Evolutionary conservation across 2,113 vertebrate genomes (phyloP).

Genomic region (Odobenus rosmarus): DNA sequence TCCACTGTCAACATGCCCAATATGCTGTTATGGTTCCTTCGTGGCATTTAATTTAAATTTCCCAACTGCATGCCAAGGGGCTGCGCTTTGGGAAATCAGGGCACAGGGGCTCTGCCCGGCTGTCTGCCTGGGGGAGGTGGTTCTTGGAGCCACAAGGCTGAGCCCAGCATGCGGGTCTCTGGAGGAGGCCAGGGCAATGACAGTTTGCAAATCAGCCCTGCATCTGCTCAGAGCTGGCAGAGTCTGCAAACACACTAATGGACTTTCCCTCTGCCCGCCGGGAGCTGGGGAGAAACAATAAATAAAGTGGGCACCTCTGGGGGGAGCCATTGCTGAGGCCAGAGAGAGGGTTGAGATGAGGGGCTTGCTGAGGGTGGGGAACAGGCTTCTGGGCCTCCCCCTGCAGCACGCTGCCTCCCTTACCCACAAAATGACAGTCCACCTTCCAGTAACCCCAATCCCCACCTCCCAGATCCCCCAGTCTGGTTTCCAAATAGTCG

Average conservation of each 20-base stretch:
- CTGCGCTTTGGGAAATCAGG: constrained; percentile 35
- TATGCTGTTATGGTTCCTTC: neutral
- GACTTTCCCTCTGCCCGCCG: constrained; percentile 13
- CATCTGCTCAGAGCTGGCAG: constrained; percentile 56
- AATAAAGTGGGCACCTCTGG: constrained; percentile 43
- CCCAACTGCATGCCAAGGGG: constrained; percentile 43
- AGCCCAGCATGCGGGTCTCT: constrained; percentile 49
- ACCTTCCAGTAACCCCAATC: neutral
- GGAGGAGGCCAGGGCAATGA: constrained; percentile 51
- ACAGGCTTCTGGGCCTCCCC: neutral
- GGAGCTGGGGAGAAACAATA: constrained; percentile 33
- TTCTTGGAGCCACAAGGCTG: constrained; percentile 50
- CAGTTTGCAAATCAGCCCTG: constrained; percentile 72
- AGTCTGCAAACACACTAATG: constrained; percentile 57
- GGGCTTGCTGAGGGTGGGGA: neutral
- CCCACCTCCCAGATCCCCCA: neutral
- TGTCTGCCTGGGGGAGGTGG: constrained; percentile 64
- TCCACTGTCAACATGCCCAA: constrained; percentile 42
- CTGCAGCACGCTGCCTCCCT: neutral
- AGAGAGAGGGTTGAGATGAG: neutral
- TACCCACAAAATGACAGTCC: neutral
- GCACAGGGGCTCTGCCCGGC: neutral
- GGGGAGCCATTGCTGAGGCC: constrained; percentile 45
- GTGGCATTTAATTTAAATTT: constrained; percentile 68
- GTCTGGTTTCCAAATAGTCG: neutral